Evolutionary conservation across 2,113 vertebrate species (phyloP).

Genomic region (cat (Felis catus)): DNA sequence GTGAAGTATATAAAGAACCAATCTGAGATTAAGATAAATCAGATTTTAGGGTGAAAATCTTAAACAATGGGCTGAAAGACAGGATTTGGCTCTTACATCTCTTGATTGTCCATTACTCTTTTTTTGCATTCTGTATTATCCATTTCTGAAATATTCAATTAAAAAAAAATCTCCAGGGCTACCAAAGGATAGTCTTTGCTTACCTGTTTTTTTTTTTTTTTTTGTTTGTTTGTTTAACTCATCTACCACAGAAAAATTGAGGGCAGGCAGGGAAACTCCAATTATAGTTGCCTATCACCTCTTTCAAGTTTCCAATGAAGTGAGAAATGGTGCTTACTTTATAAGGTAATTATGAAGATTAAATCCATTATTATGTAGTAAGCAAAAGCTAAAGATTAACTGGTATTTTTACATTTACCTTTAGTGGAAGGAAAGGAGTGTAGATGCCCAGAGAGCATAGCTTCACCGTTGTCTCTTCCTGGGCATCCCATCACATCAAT

Average conservation of each 20-base stretch:
- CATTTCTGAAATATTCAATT: neutral
- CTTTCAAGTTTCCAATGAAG: neutral
- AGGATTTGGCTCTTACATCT: neutral
- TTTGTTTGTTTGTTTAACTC: neutral
- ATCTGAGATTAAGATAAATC: neutral
- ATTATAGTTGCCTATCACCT: neutral
- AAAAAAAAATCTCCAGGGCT: neutral
- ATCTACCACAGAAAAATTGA: neutral
- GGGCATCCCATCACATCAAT: neutral
- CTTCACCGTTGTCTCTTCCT: neutral
- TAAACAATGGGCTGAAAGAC: neutral
- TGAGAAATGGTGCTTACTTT: neutral
- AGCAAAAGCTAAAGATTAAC: neutral
- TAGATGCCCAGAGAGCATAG: neutral
- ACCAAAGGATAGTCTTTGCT: neutral
- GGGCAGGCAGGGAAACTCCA: neutral
- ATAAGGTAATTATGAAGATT: neutral
- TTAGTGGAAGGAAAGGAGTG: neutral
- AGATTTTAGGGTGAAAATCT: neutral
- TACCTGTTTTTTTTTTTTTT: neutral
- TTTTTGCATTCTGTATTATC: neutral
- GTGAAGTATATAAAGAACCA: neutral
- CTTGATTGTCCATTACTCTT: neutral
- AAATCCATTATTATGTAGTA: neutral
- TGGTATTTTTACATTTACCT: neutral